Percentiles rank a stretch among this genome's conserved stretches.
These are phyloP conservation scores for Phocoena phocoena DNA, from an alignment of 2,113 vertebrate species.

Conservation along the genomic window DNA sequence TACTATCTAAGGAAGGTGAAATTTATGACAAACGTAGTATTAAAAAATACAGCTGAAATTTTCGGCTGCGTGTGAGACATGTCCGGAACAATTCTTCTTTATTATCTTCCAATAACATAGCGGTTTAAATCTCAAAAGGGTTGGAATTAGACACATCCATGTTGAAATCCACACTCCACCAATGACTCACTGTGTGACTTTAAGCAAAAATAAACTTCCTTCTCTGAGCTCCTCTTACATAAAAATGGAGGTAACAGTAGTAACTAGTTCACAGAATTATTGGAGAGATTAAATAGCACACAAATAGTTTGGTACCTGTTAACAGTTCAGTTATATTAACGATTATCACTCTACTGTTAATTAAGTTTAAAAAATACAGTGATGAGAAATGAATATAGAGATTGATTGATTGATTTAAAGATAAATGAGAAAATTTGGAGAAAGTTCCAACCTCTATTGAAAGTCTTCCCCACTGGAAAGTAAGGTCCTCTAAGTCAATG, in stretches of 20 bases:
- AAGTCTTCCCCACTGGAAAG: neutral
- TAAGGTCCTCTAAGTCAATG: neutral
- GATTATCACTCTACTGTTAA: neutral
- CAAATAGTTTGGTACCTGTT: neutral
- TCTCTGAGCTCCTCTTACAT: neutral
- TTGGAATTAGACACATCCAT: neutral
- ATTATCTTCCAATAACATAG: neutral
- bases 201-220: neutral
- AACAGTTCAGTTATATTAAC: neutral
- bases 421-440: neutral
- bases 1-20: neutral
- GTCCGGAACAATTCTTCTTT: neutral
- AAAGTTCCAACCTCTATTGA: neutral
- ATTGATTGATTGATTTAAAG: neutral
- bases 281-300: neutral
- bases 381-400: neutral
- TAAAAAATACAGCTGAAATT: neutral
- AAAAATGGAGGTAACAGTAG: neutral
- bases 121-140: conserved; percentile 40
- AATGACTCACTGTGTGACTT: neutral
- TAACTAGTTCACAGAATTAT: neutral
- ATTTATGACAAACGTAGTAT: neutral
- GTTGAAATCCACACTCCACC: neutral
- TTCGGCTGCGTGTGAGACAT: neutral
- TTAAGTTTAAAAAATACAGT: neutral